A percentile compares a stretch with the other conserved stretches of the same genome.
Conservation (phyloP, 2,888 invertebrate species). For the Leptopilina drosophilae region DNA sequence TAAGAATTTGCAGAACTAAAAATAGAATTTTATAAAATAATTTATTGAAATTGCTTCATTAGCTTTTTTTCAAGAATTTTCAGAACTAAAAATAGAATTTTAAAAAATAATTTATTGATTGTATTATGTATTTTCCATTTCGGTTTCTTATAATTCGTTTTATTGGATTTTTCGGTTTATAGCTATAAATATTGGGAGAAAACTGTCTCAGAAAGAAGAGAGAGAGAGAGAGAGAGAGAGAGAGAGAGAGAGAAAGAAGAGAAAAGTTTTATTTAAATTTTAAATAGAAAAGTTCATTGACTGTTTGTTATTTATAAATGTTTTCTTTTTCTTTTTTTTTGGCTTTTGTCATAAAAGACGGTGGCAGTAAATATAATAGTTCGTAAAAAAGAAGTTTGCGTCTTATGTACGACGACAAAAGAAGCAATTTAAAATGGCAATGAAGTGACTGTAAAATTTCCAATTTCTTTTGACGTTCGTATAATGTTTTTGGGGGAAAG, state of each 20-base stretch:
- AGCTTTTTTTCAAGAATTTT: no score
- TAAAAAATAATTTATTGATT: no score
- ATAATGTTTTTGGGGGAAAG: neutral
- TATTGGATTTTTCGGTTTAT: neutral
- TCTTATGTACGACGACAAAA: neutral
- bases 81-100: no score
- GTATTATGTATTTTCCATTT: no score
- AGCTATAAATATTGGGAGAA: neutral
- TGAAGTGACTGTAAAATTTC: constrained; percentile 23
- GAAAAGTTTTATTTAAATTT: constrained; percentile 14
- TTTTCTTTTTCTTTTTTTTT: no score
- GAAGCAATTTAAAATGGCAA: constrained; percentile 20
- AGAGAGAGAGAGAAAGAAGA: no score
- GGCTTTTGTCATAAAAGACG: neutral
- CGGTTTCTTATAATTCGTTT: no score
- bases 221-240: no score
- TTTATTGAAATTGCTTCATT: no score
- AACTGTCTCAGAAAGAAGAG: neutral
- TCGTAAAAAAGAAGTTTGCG: neutral
- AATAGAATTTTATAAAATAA: no score
- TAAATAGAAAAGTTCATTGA: constrained; percentile 15
- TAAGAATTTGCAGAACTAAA: no score
- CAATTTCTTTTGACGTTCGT: constrained; percentile 12
- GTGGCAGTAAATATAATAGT: constrained; percentile 19
- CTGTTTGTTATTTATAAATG: constrained; percentile 10